These are phyloP conservation scores for Lepisosteus osseus DNA, from an alignment of 2,113 vertebrate species.

Conservation along the genomic window DNA sequence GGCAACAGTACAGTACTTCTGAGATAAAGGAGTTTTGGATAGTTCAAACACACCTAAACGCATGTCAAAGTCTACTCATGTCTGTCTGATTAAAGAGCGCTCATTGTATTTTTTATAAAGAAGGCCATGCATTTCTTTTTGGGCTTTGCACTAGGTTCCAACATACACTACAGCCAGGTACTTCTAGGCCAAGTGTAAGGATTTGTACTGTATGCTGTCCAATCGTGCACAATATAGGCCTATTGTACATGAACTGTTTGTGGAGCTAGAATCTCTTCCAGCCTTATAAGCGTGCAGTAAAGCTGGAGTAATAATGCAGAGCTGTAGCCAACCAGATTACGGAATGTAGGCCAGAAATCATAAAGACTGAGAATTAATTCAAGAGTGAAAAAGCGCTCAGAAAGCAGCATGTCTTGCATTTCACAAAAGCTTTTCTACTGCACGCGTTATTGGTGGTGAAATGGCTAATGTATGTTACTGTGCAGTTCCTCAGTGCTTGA, in stretches of 20 bases:
- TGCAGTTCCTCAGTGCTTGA: constrained; percentile 23
- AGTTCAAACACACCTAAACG: no score
- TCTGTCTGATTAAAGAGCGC: no score
- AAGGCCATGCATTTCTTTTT: background rate
- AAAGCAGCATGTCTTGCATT: background rate
- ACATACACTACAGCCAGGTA: background rate
- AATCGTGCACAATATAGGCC: background rate
- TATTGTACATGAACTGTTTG: background rate
- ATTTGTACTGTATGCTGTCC: background rate
- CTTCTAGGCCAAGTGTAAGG: background rate
- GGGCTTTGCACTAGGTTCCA: background rate
- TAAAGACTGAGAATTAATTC: background rate
- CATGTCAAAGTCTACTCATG: no score
- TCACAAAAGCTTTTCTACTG: background rate
- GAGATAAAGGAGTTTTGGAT: no score
- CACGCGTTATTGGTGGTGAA: constrained; percentile 23
- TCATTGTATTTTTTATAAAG: background rate
- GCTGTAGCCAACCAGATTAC: background rate
- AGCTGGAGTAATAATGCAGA: background rate
- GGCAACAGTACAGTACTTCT: no score
- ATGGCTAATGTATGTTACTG: constrained; percentile 11
- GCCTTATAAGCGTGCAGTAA: background rate
- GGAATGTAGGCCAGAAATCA: background rate
- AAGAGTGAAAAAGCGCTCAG: background rate
- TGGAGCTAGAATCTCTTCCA: background rate